Percentiles rank a stretch among this genome's conserved stretches.
Conservation (phyloP, 2,113 vertebrate species). For the Pterocles gutturalis region DNA sequence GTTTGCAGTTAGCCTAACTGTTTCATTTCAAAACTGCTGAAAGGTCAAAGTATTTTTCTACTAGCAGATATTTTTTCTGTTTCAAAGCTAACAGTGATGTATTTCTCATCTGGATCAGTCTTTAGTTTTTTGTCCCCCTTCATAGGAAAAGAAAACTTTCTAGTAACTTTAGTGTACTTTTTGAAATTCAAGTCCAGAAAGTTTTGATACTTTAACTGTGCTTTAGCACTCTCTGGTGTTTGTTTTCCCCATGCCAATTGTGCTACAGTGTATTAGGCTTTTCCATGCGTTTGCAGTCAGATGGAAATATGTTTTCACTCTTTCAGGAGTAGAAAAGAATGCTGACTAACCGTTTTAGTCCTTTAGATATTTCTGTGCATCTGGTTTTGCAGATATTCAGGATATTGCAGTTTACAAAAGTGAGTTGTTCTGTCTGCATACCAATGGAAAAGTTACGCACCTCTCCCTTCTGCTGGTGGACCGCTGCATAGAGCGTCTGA, state of each 20-base stretch:
- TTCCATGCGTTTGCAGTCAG: background rate
- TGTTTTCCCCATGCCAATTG: background rate
- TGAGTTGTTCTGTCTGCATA: conserved; percentile 92
- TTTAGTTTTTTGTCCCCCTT: background rate
- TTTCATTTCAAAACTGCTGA: background rate
- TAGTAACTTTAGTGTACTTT: background rate
- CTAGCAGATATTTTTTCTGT: background rate
- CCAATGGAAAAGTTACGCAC: conserved; percentile 87
- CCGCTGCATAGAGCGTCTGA: conserved; percentile 91
- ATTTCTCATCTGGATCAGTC: background rate
- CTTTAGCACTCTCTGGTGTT: background rate
- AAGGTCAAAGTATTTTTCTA: background rate
- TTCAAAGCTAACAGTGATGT: background rate
- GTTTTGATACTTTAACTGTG: background rate
- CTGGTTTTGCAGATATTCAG: conserved; percentile 82
- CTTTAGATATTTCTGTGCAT: background rate
- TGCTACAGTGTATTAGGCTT: background rate
- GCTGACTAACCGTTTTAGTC: background rate
- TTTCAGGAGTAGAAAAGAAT: background rate
- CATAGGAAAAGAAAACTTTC: background rate
- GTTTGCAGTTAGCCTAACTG: background rate
- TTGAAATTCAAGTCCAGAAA: background rate
- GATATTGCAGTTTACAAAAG: conserved; percentile 88
- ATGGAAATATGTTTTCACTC: background rate
- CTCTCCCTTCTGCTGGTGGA: conserved; percentile 89